phyloP scores from a whole-genome alignment of 2,113 vertebrate genomes.

The Cygnus buccinator region DNA sequence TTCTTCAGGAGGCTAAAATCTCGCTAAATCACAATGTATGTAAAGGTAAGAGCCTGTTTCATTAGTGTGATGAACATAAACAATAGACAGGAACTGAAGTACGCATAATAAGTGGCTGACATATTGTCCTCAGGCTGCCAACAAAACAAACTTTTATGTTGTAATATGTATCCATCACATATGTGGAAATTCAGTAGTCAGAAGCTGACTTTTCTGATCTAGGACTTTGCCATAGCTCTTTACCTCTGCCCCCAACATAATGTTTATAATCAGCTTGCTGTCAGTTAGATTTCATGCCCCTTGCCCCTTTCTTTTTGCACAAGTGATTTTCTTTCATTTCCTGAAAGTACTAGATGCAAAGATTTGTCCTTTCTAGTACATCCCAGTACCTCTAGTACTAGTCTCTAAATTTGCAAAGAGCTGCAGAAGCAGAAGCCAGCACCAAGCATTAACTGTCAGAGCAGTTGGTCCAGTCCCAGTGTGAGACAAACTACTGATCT shows the following conservation, averaged over 20 bases:
- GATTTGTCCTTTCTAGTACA: not conserved
- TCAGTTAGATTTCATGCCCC: not conserved
- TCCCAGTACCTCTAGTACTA: too few relatives aligned
- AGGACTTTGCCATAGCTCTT: not conserved
- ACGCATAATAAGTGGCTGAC: too few relatives aligned
- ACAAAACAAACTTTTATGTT: not conserved
- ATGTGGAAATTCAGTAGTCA: not conserved
- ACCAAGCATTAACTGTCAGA: not conserved
- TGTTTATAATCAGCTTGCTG: not conserved
- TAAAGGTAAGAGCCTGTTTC: not conserved
- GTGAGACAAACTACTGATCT: not conserved
- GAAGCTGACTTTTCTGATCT: not conserved
- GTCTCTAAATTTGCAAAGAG: not conserved
- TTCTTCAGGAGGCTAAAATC: not conserved
- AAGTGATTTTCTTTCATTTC: not conserved
- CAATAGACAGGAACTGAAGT: not conserved
- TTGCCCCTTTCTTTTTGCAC: not conserved
- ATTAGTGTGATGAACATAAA: not conserved
- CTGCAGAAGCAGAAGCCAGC: not conserved
- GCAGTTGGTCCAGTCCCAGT: not conserved
- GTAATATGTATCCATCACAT: not conserved
- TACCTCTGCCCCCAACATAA: not conserved
- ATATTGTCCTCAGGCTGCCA: not conserved
- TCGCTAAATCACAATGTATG: not conserved
- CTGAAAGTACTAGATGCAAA: not conserved